Percentiles rank a stretch among this genome's conserved stretches.
These are phyloP conservation scores for Alectura lathami DNA, from an alignment of 2,113 vertebrate species.

Conservation along the genomic window DNA sequence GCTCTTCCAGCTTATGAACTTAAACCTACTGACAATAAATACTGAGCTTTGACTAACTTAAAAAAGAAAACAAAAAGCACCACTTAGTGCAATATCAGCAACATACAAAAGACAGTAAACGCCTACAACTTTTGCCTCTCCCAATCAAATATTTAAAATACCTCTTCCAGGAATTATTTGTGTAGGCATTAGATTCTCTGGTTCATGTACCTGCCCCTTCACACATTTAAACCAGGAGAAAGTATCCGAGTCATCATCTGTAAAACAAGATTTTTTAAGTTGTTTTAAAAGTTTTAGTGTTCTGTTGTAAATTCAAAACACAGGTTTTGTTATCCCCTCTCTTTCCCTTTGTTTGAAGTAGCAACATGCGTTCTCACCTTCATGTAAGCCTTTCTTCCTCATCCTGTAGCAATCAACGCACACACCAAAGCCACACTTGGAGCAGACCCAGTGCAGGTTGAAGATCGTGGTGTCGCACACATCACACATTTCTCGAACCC, in stretches of 20 bases:
- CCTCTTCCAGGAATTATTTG: conserved; percentile 86
- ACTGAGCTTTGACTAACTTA: background rate
- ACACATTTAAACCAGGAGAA: conserved; percentile 84
- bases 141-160: conserved; percentile 27
- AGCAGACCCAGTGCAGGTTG: conserved; percentile 85
- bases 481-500: conserved; percentile 83
- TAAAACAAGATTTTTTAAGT: background rate
- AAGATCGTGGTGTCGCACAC: conserved; percentile 84
- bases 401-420: conserved; percentile 84
- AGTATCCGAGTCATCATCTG: conserved; percentile 74
- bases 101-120: background rate
- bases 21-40: background rate
- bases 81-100: background rate
- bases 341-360: background rate
- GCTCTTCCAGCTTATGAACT: background rate
- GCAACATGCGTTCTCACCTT: conserved; percentile 60
- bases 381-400: conserved; percentile 71
- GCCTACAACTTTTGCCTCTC: background rate
- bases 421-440: conserved; percentile 82
- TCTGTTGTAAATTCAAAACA: background rate
- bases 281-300: background rate
- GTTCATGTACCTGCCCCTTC: conserved; percentile 81
- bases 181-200: conserved; percentile 83
- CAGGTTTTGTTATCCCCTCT: background rate
- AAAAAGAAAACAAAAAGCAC: background rate